Evolutionary conservation across 1,140 invertebrate species (phyloP).

Genomic region (Cepaea nemoralis): DNA sequence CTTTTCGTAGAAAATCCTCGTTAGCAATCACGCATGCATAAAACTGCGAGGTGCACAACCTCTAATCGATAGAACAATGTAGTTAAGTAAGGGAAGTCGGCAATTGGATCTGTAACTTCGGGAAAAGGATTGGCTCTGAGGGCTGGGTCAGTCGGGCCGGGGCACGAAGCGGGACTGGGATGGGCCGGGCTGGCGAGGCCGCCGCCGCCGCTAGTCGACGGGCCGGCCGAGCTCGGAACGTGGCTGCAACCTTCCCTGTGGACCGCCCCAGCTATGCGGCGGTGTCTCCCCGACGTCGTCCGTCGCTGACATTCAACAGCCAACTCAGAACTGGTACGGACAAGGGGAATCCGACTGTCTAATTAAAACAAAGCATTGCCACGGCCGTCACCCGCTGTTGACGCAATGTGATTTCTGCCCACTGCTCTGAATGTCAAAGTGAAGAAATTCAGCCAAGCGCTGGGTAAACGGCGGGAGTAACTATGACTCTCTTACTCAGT

Average conservation of each 20-base stretch:
- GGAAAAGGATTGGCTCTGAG: slow-evolving; percentile 19
- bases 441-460: too few species aligned
- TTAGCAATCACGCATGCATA: too few species aligned
- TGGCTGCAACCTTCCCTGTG: neutral
- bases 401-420: too few species aligned
- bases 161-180: slow-evolving; percentile 17
- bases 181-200: neutral
- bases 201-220: neutral
- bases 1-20: too few species aligned
- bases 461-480: too few species aligned
- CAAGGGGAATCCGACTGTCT: slow-evolving; percentile 6
- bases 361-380: neutral
- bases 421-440: too few species aligned
- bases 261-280: slow-evolving; percentile 9
- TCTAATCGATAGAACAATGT: slow-evolving; percentile 15
- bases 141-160: slow-evolving; percentile 12
- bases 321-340: slow-evolving; percentile 17
- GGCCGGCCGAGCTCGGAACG: neutral
- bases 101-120: slow-evolving; percentile 12
- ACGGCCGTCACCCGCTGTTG: too few species aligned
- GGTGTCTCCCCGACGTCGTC: neutral
- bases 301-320: slow-evolving; percentile 8
- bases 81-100: slow-evolving; percentile 17
- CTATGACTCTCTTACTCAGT: too few species aligned
- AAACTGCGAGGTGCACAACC: slow-evolving; percentile 15